phyloP scores from a whole-genome alignment of 92 coral and sea anemone genomes.

The Porites lobata region DNA sequence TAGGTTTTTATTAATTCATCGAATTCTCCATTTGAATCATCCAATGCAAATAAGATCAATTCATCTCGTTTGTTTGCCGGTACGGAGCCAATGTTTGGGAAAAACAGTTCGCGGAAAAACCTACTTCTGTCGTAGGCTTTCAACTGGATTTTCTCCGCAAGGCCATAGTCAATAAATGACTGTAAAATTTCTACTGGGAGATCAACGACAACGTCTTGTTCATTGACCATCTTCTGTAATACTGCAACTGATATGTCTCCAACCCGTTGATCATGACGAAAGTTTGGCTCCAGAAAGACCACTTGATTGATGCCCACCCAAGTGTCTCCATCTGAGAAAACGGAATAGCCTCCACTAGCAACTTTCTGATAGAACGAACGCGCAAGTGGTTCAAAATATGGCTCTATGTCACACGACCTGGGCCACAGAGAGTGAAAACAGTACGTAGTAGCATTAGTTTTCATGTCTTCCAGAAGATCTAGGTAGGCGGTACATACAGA shows the following conservation, averaged over 20 bases:
- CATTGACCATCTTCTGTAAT: constrained; percentile 22
- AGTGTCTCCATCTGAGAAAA: constrained; percentile 66
- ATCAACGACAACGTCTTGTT: constrained; percentile 50
- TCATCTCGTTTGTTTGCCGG: constrained; percentile 36
- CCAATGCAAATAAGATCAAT: constrained; percentile 65
- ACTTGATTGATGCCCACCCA: constrained; percentile 56
- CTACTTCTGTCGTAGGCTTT: constrained; percentile 44
- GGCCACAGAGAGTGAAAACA: constrained; percentile 54
- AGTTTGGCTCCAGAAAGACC: constrained; percentile 61
- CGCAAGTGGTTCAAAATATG: constrained; percentile 10
- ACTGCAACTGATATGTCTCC: constrained; percentile 56
- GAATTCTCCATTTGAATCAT: constrained; percentile 12
- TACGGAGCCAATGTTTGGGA: constrained; percentile 59
- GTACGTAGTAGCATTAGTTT: neutral
- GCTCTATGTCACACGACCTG: neutral
- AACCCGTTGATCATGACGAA: constrained; percentile 38
- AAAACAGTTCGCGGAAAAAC: constrained; percentile 71
- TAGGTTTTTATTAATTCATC: constrained; percentile 22
- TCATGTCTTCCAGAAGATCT: constrained; percentile 51
- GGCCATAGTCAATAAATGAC: constrained; percentile 59
- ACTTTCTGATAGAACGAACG: constrained; percentile 22
- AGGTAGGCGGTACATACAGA: constrained; percentile 50
- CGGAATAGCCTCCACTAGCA: neutral
- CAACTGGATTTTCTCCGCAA: neutral
- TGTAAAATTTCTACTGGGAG: constrained; percentile 39